phyloP scores from a whole-genome alignment of 2,113 vertebrate genomes.

The Corvus hawaiiensis region DNA sequence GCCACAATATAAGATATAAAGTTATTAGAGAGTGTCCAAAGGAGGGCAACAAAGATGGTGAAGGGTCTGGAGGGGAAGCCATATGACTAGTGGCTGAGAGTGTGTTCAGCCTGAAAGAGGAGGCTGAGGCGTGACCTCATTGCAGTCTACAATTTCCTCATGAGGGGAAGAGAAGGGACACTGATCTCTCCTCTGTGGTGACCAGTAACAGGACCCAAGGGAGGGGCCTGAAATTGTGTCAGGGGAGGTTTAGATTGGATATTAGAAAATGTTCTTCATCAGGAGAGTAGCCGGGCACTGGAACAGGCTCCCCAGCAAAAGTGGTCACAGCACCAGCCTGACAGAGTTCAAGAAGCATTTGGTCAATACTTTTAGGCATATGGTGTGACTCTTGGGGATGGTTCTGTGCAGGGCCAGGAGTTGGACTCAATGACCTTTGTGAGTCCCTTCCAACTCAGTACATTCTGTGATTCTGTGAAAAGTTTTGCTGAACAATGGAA shows the following conservation, averaged over 20 bases:
- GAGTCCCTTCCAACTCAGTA: background rate
- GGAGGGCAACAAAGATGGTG: background rate
- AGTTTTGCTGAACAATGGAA: background rate
- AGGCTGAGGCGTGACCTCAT: fast-evolving
- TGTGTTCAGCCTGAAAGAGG: background rate
- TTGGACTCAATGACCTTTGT: background rate
- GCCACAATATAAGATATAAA: background rate
- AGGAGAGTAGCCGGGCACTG: fast-evolving
- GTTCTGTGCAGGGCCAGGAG: background rate
- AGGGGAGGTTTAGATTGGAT: background rate
- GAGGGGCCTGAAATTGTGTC: background rate
- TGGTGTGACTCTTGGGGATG: background rate
- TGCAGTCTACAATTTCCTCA: fast-evolving
- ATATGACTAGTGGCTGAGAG: fast-evolving
- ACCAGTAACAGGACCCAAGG: background rate
- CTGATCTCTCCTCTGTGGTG: background rate
- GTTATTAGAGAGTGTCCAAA: background rate
- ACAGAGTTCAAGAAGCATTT: background rate
- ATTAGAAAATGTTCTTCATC: background rate
- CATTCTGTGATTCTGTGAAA: background rate
- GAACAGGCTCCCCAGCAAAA: background rate
- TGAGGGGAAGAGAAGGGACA: background rate
- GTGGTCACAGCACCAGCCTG: background rate
- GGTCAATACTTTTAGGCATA: too few relatives aligned
- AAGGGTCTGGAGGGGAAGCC: background rate